Percentiles rank a stretch among this genome's conserved stretches.
phyloP scores from a whole-genome alignment of 2,113 vertebrate species.

The Aspiorhynchus laticeps region DNA sequence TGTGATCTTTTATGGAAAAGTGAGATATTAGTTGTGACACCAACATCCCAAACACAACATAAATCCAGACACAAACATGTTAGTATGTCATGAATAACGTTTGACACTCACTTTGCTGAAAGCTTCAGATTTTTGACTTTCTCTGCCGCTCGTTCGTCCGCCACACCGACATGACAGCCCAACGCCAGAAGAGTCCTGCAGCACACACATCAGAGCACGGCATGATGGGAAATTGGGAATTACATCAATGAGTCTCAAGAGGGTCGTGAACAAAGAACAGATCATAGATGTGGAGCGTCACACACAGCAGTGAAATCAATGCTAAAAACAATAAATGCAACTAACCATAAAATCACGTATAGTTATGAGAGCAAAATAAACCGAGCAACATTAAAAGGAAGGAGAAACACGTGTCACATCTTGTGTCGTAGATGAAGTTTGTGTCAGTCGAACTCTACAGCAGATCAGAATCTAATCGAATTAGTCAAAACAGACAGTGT shows the following conservation, averaged over 20 bases:
- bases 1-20: too few species aligned
- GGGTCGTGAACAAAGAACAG: too few species aligned
- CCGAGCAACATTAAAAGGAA: too few species aligned
- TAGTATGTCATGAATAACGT: too few species aligned
- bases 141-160: slow-evolving; percentile 90
- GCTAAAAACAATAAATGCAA: background rate
- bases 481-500: too few species aligned
- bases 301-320: background rate
- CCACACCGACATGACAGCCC: slow-evolving; percentile 92
- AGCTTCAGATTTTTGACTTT: slow-evolving; percentile 92
- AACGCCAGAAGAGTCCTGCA: slow-evolving; percentile 89
- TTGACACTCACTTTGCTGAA: slow-evolving; percentile 84
- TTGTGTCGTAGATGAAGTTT: too few species aligned
- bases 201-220: slow-evolving; percentile 26
- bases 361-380: background rate
- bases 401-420: too few species aligned
- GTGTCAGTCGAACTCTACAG: too few species aligned
- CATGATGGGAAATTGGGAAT: background rate
- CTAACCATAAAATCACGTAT: background rate
- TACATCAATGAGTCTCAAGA: background rate
- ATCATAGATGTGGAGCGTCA: background rate
- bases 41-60: background rate
- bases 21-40: too few species aligned
- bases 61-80: background rate
- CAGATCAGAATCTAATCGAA: too few species aligned